Conservation (phyloP, 2,113 vertebrate genomes). For the Coryphaenoides rupestris region DNA sequence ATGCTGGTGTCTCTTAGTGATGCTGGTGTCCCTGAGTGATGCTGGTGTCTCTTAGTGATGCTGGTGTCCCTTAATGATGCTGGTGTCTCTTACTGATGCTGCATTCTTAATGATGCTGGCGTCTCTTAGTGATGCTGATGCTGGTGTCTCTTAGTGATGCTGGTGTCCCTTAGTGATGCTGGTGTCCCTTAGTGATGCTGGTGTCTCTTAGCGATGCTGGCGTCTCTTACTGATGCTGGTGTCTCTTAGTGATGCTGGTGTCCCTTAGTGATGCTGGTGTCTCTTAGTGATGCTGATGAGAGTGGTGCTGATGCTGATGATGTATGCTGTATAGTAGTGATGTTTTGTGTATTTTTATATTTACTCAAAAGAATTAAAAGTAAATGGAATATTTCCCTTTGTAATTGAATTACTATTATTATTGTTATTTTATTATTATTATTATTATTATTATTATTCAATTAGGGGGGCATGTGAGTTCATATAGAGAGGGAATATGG, state of each 20-base stretch:
- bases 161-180: neutral
- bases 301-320: slow-evolving; percentile 5
- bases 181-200: neutral
- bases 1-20: neutral
- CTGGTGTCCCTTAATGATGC: neutral
- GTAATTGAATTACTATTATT: neutral
- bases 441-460: neutral
- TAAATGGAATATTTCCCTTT: neutral
- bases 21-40: too few species aligned
- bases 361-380: neutral
- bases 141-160: neutral
- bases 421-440: neutral
- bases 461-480: neutral
- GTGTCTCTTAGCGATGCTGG: neutral
- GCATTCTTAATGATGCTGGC: slow-evolving; percentile 10
- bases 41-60: neutral
- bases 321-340: too few species aligned
- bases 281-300: slow-evolving; percentile 4
- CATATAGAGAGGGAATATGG: neutral
- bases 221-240: slow-evolving; percentile 9
- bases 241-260: neutral
- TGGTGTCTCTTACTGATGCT: neutral
- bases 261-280: neutral
- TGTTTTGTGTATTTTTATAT: neutral
- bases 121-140: neutral